Base-by-base conservation (phyloP, 2,113 vertebrate species). In the Myrmophylax atrothorax region DNA sequence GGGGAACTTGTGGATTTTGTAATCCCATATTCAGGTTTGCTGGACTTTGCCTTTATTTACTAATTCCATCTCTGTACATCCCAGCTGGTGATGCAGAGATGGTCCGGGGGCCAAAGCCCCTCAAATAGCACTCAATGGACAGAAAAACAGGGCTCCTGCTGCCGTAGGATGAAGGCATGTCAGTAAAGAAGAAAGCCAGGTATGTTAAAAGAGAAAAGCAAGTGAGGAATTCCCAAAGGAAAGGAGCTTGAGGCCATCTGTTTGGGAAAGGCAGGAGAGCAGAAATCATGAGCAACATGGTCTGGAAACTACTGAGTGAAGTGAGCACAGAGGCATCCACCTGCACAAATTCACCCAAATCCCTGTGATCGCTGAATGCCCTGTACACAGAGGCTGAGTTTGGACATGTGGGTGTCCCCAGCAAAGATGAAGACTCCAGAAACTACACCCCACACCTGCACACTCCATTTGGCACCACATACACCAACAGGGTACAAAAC, bases 361-460 rank as follows among this genome's bases (percentile, higher is more conserved):
- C 7, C 44, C 18, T 7, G n/a, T 3, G 11, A 37, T 5, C 2
- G 1, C 24, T 59, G 37, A 64, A 16, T 0, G 0, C 26, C 1
- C 0, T 3, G 18, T 22, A 15, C 14, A 26, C 1, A 0, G 18
- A 19, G 37, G 18, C 25, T 28, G 49, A 29, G 14, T 23, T 86
- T 2, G 4, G 69, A 63, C 60, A 40, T 1, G 0, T 19, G 23
- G 13, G 26, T 28, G 17, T 63, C 40, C 62, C 7, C 14, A 63
- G 66, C 1, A 20, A 69, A 81, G 20, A 29, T 6, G 67, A 73
- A 40, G 37, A 25, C 16, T 18, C 20, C 76, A 50, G 29, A 38
- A 66, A 31, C 10, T 6, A 5, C 89, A 68, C 12, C 22, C n/a
- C 33, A 10, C 31, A 44, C 20, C 47, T 46, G 38, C n/a, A 89